A percentile compares a stretch with the other conserved stretches of the same genome.
phyloP scores from a whole-genome alignment of 2,113 vertebrate genomes.

The Crotophaga sulcirostris region DNA sequence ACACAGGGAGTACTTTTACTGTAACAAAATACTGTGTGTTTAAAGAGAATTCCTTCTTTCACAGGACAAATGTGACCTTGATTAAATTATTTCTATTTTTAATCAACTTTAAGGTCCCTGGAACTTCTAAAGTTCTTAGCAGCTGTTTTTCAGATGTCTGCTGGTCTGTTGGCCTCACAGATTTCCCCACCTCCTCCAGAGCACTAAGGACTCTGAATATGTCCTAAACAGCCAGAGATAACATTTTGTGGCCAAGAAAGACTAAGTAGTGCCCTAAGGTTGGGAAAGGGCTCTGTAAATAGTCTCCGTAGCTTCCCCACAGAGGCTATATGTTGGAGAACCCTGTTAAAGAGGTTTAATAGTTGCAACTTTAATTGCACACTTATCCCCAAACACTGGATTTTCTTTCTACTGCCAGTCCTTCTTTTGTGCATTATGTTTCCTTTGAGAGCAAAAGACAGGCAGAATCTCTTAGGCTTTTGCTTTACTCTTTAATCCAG shows the following conservation, averaged over 20 bases:
- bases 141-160: constrained; percentile 65
- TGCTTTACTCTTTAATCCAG: not conserved
- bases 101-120: constrained; percentile 42
- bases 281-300: not conserved
- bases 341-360: not conserved
- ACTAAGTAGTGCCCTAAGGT: not conserved
- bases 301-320: not conserved
- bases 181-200: not conserved
- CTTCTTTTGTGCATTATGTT: not conserved
- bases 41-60: constrained; percentile 30
- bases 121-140: constrained; percentile 35
- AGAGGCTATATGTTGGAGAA: not conserved
- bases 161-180: constrained; percentile 5
- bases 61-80: constrained; percentile 48
- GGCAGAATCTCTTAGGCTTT: not conserved
- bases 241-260: not conserved
- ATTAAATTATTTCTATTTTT: constrained; percentile 62
- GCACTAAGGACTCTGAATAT: not conserved
- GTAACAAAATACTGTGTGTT: constrained; percentile 8
- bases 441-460: not conserved
- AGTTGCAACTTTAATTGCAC: too few species aligned
- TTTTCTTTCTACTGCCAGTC: not conserved
- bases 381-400: not conserved
- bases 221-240: not conserved
- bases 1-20: not conserved